These are phyloP conservation scores for Carettochelys insculpta DNA, from an alignment of 2,113 vertebrate genomes.

Conservation along the genomic window DNA sequence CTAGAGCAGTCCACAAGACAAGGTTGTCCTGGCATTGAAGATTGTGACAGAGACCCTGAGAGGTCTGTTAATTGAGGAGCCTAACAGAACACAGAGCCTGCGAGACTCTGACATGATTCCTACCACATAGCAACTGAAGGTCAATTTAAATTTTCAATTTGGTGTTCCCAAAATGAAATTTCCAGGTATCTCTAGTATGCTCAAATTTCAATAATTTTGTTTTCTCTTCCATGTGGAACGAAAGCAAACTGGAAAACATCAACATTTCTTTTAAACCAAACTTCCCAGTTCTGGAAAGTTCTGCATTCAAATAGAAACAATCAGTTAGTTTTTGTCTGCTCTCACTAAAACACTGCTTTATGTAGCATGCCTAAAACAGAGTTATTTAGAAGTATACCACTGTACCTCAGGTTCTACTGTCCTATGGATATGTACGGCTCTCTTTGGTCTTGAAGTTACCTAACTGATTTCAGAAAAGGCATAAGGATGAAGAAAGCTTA, in stretches of 20 bases:
- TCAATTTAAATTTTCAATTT: neutral
- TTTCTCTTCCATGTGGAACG: neutral
- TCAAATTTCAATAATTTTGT: neutral
- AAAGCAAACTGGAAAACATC: neutral
- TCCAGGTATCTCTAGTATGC: neutral
- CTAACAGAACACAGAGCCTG: neutral
- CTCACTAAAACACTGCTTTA: neutral
- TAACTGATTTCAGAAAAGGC: neutral
- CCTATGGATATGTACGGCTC: neutral
- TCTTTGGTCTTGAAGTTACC: rapidly evolving
- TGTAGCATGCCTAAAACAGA: neutral
- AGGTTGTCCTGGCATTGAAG: neutral
- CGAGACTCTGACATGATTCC: neutral
- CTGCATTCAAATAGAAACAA: neutral
- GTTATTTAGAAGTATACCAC: neutral
- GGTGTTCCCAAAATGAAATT: neutral
- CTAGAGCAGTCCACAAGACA: neutral
- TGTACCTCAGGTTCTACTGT: rapidly evolving
- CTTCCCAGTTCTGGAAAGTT: neutral
- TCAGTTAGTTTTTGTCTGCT: neutral
- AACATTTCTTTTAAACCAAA: neutral
- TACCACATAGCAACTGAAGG: neutral
- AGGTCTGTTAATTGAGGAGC: neutral
- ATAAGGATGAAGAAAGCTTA: neutral
- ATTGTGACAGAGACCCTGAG: neutral